phyloP scores from a whole-genome alignment of 2,888 invertebrate species.

The Morpho deidamia region DNA sequence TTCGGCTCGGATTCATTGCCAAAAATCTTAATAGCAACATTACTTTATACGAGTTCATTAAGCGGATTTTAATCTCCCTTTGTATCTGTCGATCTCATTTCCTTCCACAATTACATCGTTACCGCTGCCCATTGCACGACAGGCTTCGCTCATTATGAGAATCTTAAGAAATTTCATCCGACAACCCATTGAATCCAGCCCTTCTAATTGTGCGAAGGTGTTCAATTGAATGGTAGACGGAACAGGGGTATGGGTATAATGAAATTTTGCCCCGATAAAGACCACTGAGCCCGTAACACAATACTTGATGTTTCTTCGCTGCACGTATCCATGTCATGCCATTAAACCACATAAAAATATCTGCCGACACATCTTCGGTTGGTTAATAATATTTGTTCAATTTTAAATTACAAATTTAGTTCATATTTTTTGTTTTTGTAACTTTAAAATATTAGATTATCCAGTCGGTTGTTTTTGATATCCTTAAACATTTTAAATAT shows the following conservation, averaged over 20 bases:
- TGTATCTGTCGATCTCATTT: slow-evolving; percentile 70
- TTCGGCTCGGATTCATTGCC: slow-evolving; percentile 21
- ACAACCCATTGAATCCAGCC: slow-evolving; percentile 73
- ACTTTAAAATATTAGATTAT: background rate
- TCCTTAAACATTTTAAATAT: too few relatives aligned
- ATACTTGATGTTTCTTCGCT: slow-evolving; percentile 74
- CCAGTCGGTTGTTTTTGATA: too few relatives aligned
- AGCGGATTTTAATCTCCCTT: slow-evolving; percentile 65
- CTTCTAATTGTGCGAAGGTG: slow-evolving; percentile 75
- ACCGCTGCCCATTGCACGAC: slow-evolving; percentile 69
- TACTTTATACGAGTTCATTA: slow-evolving; percentile 56
- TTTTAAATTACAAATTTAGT: background rate
- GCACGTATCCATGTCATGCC: slow-evolving; percentile 73
- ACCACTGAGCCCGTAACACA: slow-evolving; percentile 72
- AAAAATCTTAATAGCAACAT: slow-evolving; percentile 43
- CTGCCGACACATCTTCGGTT: slow-evolving; percentile 67
- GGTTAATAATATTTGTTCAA: slow-evolving; percentile 54
- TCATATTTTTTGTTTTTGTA: background rate
- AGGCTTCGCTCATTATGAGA: slow-evolving; percentile 71
- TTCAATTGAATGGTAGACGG: slow-evolving; percentile 72
- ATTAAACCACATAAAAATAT: slow-evolving; percentile 73
- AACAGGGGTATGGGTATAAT: slow-evolving; percentile 72
- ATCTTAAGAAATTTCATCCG: slow-evolving; percentile 77
- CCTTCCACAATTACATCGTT: slow-evolving; percentile 72
- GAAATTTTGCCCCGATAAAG: slow-evolving; percentile 75